These are phyloP conservation scores for Falco novaeseelandiae DNA, from an alignment of 2,797 vertebrate species.

Conservation along the genomic window DNA sequence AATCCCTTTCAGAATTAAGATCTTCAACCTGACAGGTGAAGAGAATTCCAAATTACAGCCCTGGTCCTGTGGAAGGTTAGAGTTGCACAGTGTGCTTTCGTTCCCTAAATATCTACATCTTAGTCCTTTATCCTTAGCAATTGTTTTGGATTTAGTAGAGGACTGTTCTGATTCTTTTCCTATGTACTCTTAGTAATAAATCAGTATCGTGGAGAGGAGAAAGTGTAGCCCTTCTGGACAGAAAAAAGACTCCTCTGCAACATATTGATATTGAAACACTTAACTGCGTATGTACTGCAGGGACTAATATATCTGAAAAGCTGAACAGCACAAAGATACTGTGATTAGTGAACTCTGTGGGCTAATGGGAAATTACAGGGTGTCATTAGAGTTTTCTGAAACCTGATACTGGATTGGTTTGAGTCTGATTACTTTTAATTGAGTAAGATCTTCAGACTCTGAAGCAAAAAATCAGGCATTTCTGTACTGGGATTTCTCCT, in stretches of 20 bases:
- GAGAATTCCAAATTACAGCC: not conserved
- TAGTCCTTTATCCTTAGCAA: not conserved
- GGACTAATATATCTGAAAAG: not conserved
- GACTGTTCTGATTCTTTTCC: not conserved
- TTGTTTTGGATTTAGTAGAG: not conserved
- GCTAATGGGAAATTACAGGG: not conserved
- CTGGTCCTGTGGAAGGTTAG: not conserved
- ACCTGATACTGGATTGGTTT: not conserved
- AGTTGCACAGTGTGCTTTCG: not conserved
- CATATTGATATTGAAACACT: not conserved
- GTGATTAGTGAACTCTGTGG: not conserved
- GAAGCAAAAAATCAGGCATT: not conserved
- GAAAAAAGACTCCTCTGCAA: not conserved
- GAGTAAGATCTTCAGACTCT: not conserved
- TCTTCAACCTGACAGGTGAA: not conserved
- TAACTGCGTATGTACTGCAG: not conserved
- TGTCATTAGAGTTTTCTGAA: not conserved
- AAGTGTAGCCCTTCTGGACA: not conserved
- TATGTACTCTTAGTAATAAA: not conserved
- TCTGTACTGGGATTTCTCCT: not conserved
- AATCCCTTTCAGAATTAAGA: not conserved
- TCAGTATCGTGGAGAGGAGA: not conserved
- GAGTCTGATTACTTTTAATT: not conserved
- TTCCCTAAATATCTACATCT: not conserved
- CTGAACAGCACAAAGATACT: not conserved